A percentile compares a stretch with the other conserved stretches of the same genome.
Evolutionary conservation across 2,113 vertebrate genomes (phyloP).

Genomic region (Ploceus nigricollis): DNA sequence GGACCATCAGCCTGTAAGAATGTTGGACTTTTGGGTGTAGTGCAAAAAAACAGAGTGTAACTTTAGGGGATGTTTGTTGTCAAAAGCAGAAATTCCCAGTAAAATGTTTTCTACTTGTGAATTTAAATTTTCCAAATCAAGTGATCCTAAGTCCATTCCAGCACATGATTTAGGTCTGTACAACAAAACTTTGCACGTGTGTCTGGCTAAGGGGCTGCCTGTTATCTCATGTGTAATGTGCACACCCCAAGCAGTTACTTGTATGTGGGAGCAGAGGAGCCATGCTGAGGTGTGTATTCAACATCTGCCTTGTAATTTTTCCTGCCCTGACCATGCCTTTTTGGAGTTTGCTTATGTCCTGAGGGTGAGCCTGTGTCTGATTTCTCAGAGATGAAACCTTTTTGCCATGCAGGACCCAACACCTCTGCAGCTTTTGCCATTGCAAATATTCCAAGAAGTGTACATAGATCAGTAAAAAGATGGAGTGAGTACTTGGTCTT

Average conservation of each 20-base stretch:
- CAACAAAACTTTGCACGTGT: not conserved
- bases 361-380: not conserved
- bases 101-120: not conserved
- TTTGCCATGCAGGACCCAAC: not conserved
- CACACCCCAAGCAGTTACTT: not conserved
- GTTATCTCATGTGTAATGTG: not conserved
- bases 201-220: not conserved
- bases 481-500: not conserved
- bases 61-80: not conserved
- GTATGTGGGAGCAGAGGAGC: not conserved
- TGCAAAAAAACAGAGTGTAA: not conserved
- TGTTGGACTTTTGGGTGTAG: not conserved
- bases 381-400: not conserved
- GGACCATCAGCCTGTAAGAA: not conserved
- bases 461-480: not conserved
- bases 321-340: not conserved
- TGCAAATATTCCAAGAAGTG: not conserved
- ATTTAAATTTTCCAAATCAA: not conserved
- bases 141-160: not conserved
- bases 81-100: not conserved
- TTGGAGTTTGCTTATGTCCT: not conserved
- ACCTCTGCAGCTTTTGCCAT: not conserved
- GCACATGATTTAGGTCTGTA: not conserved
- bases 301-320: not conserved
- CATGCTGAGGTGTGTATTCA: not conserved